Conservation (phyloP, 2,113 vertebrate species). For the Narcine bancroftii region DNA sequence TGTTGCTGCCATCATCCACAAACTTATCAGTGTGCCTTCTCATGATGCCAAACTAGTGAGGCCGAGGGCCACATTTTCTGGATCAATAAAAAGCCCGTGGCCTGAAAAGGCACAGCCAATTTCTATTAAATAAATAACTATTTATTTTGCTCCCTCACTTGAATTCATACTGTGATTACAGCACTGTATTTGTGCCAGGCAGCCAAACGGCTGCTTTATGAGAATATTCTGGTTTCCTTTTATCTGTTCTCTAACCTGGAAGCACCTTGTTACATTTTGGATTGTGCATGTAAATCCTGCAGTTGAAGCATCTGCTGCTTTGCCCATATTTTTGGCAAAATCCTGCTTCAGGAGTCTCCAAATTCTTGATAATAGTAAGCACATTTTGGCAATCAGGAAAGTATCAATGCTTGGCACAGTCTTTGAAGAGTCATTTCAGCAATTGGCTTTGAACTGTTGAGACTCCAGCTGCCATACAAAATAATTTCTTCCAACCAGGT, state of each 20-base stretch:
- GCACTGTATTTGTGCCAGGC: slow-evolving; percentile 1
- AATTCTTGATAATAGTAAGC: slow-evolving; percentile 23
- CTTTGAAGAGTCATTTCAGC: slow-evolving; percentile 15
- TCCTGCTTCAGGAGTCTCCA: not conserved
- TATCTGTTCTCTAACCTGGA: slow-evolving; percentile 13
- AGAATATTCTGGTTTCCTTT: not conserved
- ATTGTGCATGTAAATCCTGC: slow-evolving; percentile 13
- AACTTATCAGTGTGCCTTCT: slow-evolving; percentile 46
- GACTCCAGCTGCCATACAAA: not conserved
- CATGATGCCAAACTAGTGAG: slow-evolving; percentile 37
- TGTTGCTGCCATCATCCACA: slow-evolving; percentile 49
- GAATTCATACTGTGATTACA: slow-evolving; percentile 18
- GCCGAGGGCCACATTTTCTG: slow-evolving; percentile 30
- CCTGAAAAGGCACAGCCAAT: slow-evolving; percentile 16
- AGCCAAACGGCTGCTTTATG: slow-evolving; percentile 24
- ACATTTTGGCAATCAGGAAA: not conserved
- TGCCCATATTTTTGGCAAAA: not conserved
- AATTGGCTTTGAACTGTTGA: slow-evolving; percentile 28
- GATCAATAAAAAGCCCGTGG: slow-evolving; percentile 35
- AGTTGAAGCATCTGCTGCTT: slow-evolving; percentile 19
- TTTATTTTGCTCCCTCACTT: slow-evolving; percentile 23
- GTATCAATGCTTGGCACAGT: slow-evolving; percentile 7
- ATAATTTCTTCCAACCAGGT: slow-evolving; percentile 9
- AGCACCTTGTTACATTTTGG: not conserved
- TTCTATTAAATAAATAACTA: slow-evolving; percentile 31